Percentiles rank a stretch among this genome's conserved stretches.
These are phyloP conservation scores for Bothrops jararaca DNA, from an alignment of 2,113 vertebrate species.

Conservation along the genomic window DNA sequence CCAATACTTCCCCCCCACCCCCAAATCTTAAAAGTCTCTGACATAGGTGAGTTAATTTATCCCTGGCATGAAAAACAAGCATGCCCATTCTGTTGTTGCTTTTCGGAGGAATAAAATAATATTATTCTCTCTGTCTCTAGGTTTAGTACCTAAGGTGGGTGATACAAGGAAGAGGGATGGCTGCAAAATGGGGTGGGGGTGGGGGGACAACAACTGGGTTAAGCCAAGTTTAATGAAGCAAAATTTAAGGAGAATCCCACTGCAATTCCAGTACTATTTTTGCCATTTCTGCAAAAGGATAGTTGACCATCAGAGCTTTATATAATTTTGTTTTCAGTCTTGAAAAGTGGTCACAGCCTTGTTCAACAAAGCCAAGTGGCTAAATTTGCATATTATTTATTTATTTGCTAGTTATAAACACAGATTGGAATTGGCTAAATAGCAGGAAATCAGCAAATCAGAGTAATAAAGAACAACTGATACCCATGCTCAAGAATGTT, in stretches of 20 bases:
- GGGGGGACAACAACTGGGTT: neutral
- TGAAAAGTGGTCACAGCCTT: neutral
- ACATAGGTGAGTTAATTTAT: neutral
- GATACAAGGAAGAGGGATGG: neutral
- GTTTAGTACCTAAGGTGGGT: neutral
- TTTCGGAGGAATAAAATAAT: neutral
- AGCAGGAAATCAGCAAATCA: neutral
- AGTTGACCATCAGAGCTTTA: neutral
- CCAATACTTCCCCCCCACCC: neutral
- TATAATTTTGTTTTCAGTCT: neutral
- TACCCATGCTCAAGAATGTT: neutral
- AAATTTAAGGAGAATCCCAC: neutral
- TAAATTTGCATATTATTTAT: neutral
- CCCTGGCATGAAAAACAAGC: neutral
- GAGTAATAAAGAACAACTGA: neutral
- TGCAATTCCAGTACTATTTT: neutral
- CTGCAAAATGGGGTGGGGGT: neutral
- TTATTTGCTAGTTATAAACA: neutral
- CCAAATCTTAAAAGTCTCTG: neutral
- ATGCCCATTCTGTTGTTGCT: neutral
- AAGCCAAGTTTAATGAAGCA: neutral
- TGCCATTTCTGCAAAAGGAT: neutral
- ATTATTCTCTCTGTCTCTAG: neutral
- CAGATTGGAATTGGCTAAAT: neutral
- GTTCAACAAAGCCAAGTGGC: neutral